phyloP scores from a whole-genome alignment of 2,888 invertebrate species.

The Eristalinus sepulchralis region DNA sequence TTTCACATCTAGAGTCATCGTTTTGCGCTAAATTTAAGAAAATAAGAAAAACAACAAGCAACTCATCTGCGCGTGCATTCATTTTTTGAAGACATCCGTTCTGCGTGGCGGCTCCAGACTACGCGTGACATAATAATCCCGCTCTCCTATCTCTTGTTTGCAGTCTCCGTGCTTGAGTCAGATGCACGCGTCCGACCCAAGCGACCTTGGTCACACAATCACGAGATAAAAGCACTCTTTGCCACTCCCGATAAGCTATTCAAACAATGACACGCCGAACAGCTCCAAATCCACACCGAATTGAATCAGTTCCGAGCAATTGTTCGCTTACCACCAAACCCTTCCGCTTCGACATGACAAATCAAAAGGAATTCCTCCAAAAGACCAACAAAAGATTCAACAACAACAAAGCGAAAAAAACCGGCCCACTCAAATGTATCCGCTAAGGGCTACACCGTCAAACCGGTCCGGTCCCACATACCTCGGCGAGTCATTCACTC shows the following conservation, averaged over 20 bases:
- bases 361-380: not conserved
- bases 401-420: not conserved
- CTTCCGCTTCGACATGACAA: not conserved
- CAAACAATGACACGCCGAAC: not conserved
- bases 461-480: slow-evolving; percentile 6
- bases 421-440: slow-evolving; percentile 6
- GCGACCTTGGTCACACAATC: slow-evolving; percentile 27
- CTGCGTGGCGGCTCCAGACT: not conserved
- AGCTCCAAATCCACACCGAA: not conserved
- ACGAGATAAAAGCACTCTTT: not conserved
- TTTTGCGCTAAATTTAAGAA: not conserved
- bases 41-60: too few relatives aligned
- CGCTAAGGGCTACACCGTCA: slow-evolving; percentile 2
- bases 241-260: slow-evolving; percentile 24
- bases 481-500: slow-evolving; percentile 24
- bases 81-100: not conserved
- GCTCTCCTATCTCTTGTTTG: not conserved
- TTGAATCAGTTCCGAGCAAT: not conserved
- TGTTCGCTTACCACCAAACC: slow-evolving; percentile 7
- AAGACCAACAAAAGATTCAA: not conserved
- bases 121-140: not conserved
- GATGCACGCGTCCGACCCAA: slow-evolving; percentile 16
- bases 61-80: not conserved
- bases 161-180: not conserved
- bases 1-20: too few relatives aligned